These are phyloP conservation scores for Myzus persicae DNA, from an alignment of 1,140 invertebrate genomes.

Conservation along the genomic window DNA sequence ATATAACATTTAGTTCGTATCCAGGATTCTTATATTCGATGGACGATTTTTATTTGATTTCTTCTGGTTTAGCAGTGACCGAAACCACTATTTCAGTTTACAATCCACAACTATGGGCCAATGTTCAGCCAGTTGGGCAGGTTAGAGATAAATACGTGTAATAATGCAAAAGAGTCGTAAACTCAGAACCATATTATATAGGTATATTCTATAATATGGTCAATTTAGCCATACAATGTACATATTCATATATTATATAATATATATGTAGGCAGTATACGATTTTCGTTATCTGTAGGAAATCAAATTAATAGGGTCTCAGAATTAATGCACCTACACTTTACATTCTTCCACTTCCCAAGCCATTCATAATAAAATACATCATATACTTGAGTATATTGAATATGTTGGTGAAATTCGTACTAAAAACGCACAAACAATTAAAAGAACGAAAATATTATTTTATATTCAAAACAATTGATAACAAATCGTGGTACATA, in stretches of 20 bases:
- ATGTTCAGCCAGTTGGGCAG: slow-evolving; percentile 10
- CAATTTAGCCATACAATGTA: too few species aligned
- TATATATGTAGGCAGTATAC: too few species aligned
- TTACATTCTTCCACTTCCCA: background rate
- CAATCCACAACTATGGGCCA: background rate
- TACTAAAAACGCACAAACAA: background rate
- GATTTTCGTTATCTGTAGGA: background rate
- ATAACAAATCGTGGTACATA: background rate
- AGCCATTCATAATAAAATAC: background rate
- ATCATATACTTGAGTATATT: background rate
- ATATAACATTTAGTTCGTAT: slow-evolving; percentile 82
- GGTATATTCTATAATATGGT: too few species aligned
- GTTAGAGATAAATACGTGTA: background rate
- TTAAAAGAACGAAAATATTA: background rate
- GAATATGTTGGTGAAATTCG: background rate
- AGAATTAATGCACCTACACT: background rate
- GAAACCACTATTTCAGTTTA: slow-evolving; percentile 44
- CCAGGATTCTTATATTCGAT: slow-evolving; percentile 85
- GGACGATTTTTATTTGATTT: slow-evolving; percentile 83
- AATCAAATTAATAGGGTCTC: background rate
- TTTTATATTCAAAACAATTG: background rate
- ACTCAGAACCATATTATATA: background rate
- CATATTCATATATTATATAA: too few species aligned
- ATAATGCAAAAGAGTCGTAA: background rate
- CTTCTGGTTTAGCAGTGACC: slow-evolving; percentile 58